phyloP scores from a whole-genome alignment of 2,888 invertebrate species.

The Rotaria magnacalcarata region DNA sequence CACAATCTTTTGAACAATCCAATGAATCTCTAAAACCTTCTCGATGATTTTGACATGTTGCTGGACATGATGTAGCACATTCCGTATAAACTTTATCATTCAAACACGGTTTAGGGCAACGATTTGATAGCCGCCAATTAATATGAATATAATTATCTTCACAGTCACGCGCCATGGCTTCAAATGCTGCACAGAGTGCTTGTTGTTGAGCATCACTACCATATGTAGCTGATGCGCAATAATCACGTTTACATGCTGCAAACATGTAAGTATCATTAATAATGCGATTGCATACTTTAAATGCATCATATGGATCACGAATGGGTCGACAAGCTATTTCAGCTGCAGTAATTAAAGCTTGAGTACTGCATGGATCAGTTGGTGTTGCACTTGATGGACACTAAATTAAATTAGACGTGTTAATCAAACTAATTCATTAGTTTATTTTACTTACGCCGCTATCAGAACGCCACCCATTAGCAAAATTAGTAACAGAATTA shows the following conservation, averaged over 20 bases:
- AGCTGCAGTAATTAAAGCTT: conserved; percentile 41
- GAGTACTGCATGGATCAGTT: conserved; percentile 43
- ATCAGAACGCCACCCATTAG: conserved; percentile 44
- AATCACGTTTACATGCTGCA: conserved; percentile 71
- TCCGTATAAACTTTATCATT: conserved; percentile 42
- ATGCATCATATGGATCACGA: conserved; percentile 36
- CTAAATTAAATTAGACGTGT: neutral
- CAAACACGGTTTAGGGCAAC: conserved; percentile 64
- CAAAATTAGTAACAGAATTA: conserved; percentile 37
- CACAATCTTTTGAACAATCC: conserved; percentile 31
- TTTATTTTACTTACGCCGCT: conserved; percentile 37
- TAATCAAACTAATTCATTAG: neutral
- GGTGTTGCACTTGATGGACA: conserved; percentile 42
- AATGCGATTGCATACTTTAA: conserved; percentile 37
- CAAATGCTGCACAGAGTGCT: conserved; percentile 64
- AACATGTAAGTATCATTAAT: conserved; percentile 48
- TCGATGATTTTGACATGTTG: conserved; percentile 43
- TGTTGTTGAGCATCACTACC: conserved; percentile 58
- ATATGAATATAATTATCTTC: conserved; percentile 59
- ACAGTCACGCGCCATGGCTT: conserved; percentile 73
- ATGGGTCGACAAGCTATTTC: conserved; percentile 46
- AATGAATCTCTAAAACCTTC: neutral
- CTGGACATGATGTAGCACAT: conserved; percentile 46
- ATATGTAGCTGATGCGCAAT: conserved; percentile 62
- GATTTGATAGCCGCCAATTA: conserved; percentile 73